phyloP scores from a whole-genome alignment of 2,113 vertebrate species.

The Platysternon megacephalum region DNA sequence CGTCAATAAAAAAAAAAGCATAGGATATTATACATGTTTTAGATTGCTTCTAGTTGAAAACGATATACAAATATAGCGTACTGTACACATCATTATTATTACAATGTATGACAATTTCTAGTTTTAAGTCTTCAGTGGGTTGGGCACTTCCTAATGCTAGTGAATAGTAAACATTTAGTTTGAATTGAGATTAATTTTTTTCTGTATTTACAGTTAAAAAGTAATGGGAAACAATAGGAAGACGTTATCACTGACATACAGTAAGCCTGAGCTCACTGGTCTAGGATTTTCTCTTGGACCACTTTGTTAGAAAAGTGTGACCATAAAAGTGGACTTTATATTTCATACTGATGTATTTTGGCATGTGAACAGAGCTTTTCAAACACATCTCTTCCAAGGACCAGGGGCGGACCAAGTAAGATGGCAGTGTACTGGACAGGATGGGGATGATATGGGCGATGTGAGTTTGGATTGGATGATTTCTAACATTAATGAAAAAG shows the following conservation, averaged over 20 bases:
- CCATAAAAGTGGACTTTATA: neutral
- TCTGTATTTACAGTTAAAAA: neutral
- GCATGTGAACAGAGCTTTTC: neutral
- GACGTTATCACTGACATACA: neutral
- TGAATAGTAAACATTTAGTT: neutral
- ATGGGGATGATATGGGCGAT: neutral
- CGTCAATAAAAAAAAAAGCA: neutral
- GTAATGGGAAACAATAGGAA: neutral
- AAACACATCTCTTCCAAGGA: neutral
- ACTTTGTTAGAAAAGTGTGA: neutral
- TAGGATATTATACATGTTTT: neutral
- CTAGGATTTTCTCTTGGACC: neutral
- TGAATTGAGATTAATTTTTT: neutral
- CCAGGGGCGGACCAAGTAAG: neutral
- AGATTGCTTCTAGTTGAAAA: neutral
- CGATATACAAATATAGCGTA: neutral
- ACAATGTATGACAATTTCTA: neutral
- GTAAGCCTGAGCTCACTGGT: neutral
- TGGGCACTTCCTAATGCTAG: neutral
- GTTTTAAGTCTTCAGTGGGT: neutral
- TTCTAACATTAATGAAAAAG: neutral
- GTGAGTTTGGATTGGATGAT: neutral
- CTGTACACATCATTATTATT: neutral
- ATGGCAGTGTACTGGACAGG: neutral
- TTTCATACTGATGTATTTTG: neutral